Conservation (phyloP, 2,113 vertebrate species). For the Eclectus roratus region DNA sequence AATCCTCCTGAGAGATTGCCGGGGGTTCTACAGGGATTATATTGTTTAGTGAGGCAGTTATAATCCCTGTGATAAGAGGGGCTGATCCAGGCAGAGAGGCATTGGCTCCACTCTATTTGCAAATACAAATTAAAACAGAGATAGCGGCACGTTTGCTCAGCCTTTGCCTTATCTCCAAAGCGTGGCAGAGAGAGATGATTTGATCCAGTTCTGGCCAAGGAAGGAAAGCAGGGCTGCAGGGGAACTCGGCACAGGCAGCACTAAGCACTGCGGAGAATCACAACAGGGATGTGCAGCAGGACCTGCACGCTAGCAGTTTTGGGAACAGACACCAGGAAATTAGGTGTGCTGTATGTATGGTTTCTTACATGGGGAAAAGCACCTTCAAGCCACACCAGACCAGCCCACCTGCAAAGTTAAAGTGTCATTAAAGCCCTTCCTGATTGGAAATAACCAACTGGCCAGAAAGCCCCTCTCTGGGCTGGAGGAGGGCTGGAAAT, state of each 20-base stretch:
- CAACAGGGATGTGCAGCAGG: rapidly evolving
- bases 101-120: background rate
- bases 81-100: background rate
- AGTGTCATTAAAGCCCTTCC: background rate
- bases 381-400: rapidly evolving
- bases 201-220: background rate
- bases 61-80: slow-evolving; percentile 50
- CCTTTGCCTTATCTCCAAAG: slow-evolving; percentile 31
- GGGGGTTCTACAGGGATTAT: slow-evolving; percentile 36
- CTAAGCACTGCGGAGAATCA: background rate
- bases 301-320: background rate
- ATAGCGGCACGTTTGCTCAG: slow-evolving; percentile 12
- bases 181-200: background rate
- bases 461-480: background rate
- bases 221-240: background rate
- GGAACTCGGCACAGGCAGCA: background rate
- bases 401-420: background rate
- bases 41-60: slow-evolving; percentile 39
- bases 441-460: background rate
- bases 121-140: slow-evolving; percentile 42
- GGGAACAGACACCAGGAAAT: background rate
- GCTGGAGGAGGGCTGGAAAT: background rate
- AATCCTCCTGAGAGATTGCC: slow-evolving; percentile 27
- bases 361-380: rapidly evolving
- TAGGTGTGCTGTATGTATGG: background rate